Percentiles rank a stretch among this genome's conserved stretches.
These are phyloP conservation scores for Pseudoatta argentina DNA, from an alignment of 1,140 invertebrate species.

Conservation along the genomic window DNA sequence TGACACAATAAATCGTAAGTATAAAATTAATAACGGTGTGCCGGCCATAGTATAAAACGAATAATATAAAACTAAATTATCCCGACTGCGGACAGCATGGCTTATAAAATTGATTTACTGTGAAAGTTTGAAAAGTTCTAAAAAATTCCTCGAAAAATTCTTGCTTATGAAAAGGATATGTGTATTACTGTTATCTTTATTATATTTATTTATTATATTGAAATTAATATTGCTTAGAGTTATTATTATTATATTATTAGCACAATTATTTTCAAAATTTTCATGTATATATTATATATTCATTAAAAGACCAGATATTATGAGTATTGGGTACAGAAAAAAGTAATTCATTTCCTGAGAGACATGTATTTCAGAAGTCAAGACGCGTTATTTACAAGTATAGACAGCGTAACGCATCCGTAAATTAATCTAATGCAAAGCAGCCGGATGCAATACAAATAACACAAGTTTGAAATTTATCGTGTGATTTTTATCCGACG, in stretches of 20 bases:
- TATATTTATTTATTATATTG: neutral
- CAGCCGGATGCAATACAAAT: neutral
- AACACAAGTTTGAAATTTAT: slow-evolving; percentile 7
- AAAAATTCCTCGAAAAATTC: neutral
- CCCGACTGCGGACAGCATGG: neutral
- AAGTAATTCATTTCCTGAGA: slow-evolving; percentile 37
- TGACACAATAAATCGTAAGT: too few relatives aligned
- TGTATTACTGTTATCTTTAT: neutral
- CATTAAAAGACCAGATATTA: neutral
- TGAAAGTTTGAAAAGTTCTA: neutral
- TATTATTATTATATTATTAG: slow-evolving; percentile 2
- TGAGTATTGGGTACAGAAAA: neutral
- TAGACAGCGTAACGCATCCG: slow-evolving; percentile 68
- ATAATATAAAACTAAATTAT: slow-evolving; percentile 8
- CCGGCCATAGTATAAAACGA: neutral
- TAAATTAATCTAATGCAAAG: slow-evolving; percentile 54
- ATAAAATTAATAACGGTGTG: neutral
- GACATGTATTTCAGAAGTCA: slow-evolving; percentile 78
- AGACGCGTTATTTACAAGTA: slow-evolving; percentile 79
- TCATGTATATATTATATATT: neutral
- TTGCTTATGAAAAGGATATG: neutral
- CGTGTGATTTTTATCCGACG: slow-evolving; percentile 10
- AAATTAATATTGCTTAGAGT: neutral
- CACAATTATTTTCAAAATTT: neutral
- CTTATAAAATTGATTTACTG: neutral